Conservation (phyloP, 2,888 invertebrate species). For the Caenorhabditis zanzibari region DNA sequence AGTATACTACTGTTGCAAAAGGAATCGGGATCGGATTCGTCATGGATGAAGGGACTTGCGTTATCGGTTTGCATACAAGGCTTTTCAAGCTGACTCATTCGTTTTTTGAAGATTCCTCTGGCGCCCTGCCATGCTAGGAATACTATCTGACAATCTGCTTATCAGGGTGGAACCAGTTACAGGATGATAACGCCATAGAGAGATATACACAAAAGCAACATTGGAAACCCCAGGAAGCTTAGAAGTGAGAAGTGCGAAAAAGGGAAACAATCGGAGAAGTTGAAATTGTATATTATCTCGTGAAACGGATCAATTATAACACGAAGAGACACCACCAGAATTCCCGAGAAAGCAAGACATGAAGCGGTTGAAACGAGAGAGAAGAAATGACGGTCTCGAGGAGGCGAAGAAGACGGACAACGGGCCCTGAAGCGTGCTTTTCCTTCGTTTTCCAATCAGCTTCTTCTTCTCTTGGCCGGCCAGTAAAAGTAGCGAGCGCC, state of each 20-base stretch:
- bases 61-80: background rate
- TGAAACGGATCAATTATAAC: slow-evolving; percentile 62
- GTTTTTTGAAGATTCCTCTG: slow-evolving; percentile 3
- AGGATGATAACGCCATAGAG: slow-evolving; percentile 19
- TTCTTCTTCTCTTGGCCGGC: slow-evolving; percentile 14
- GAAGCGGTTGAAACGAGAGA: slow-evolving; percentile 42
- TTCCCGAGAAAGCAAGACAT: slow-evolving; percentile 25
- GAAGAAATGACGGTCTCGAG: slow-evolving; percentile 32
- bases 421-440: slow-evolving; percentile 18
- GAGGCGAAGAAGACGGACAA: slow-evolving; percentile 19
- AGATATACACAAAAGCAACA: slow-evolving; percentile 3
- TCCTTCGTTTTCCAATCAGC: slow-evolving; percentile 47
- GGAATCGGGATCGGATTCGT: slow-evolving; percentile 14
- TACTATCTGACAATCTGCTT: background rate
- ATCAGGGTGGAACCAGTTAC: slow-evolving; percentile 6
- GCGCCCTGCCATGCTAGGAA: slow-evolving; percentile 3
- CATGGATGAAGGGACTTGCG: slow-evolving; percentile 16
- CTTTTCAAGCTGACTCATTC: background rate
- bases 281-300: slow-evolving; percentile 58
- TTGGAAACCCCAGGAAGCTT: slow-evolving; percentile 1
- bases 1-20: slow-evolving; percentile 24
- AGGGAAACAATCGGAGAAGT: slow-evolving; percentile 31
- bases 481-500: slow-evolving; percentile 22
- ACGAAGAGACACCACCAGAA: slow-evolving; percentile 38
- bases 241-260: slow-evolving; percentile 27